phyloP scores from a whole-genome alignment of 2,113 vertebrate genomes.

The Orientallactaga bullata region DNA sequence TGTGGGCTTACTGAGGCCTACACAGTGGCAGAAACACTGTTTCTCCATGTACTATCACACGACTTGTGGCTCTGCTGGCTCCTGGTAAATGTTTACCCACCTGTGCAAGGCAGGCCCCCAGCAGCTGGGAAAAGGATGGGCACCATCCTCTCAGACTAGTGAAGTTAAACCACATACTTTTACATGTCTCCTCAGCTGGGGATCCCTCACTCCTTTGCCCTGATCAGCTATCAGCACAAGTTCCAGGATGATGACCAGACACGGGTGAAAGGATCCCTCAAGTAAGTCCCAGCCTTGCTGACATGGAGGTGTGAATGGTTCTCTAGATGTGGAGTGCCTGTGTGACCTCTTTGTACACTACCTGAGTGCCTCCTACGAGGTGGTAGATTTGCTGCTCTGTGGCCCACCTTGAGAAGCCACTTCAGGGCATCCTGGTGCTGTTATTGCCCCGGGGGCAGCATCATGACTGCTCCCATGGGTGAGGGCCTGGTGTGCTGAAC shows the following conservation, averaged over 20 bases:
- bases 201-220: constrained; percentile 96
- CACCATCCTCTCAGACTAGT: accelerated
- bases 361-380: not conserved
- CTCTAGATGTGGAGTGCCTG: accelerated
- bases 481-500: not conserved
- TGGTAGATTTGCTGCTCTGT: not conserved
- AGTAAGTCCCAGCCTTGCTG: constrained; percentile 87
- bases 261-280: constrained; percentile 96
- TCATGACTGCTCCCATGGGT: accelerated
- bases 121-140: accelerated
- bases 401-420: not conserved
- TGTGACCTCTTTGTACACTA: not conserved
- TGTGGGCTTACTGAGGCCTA: too few species aligned
- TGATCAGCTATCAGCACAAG: constrained; percentile 99
- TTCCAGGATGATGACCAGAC: constrained; percentile 99
- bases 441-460: not conserved
- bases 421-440: not conserved
- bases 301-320: accelerated
- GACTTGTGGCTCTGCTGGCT: not conserved
- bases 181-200: constrained; percentile 91
- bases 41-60: not conserved
- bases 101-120: accelerated
- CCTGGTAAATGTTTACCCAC: not conserved
- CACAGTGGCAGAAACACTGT: not conserved
- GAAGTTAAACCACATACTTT: not conserved